Evolutionary conservation across 2,113 vertebrate genomes (phyloP), one percentile per base, ranked within the genome.

Genomic region (Eublepharis macularius): DNA sequence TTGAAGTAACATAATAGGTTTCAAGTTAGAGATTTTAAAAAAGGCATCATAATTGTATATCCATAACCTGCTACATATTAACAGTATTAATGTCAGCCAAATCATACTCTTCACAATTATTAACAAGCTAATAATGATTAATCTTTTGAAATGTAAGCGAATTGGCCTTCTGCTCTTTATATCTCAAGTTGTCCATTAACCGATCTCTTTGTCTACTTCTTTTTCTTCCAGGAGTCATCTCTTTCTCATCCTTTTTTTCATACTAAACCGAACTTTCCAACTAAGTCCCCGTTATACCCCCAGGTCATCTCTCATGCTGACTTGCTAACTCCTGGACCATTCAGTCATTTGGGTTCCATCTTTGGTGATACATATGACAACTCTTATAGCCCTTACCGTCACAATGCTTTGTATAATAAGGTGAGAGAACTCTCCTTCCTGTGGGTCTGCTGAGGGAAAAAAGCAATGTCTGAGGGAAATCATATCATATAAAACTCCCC

Each of bases 281-380:
- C 89, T 92, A 90, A 94, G 70, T 90, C 87, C 87, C 82, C 89
- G 91, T 91, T 93, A 76, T 34, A 21, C 83, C 81, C 91, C 79
- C 83, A 77, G 1, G 88, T 83, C 9, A 1, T 90, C 69, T 94
- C 91, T 11, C 88, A 92, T 1, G 41, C 90, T 49, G 83, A 90
- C 70, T 93, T 76, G 84, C 87, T 95, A 87, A 95, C 77, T 68
- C 84, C 94, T 17, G 88, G 91, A 94, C 92, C 91, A 76, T 95
- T 96, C 88, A 93, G 87, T 72, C 90, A 94, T 54, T 89, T 96
- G 81, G 94, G 89, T 86, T 92, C 92, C 74, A 78, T 91, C 77
- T 75, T 45, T 39, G 88, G 29, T 73, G 90, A 94, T 0, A 24
- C 84, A 80, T 90, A 89, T 5, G 75, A 89, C 80, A 90, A 81